Evolutionary conservation across 2,797 vertebrate genomes (phyloP).

Genomic region (Apogon talboti): DNA sequence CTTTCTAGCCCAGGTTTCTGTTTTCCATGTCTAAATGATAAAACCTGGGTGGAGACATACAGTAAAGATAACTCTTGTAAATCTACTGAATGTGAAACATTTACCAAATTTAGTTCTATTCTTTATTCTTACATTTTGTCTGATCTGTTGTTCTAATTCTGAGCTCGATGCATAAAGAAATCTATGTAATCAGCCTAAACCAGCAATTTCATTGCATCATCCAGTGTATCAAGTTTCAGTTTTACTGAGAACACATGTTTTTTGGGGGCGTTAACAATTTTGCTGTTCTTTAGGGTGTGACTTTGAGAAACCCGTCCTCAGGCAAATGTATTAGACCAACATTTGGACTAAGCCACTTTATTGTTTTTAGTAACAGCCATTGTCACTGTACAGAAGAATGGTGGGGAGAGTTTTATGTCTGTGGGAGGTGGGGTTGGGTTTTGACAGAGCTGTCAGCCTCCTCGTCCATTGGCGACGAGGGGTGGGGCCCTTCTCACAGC

Average conservation of each 20-base stretch:
- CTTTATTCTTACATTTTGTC: slow-evolving; percentile 13
- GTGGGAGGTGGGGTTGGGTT: slow-evolving; percentile 40
- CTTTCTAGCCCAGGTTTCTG: background rate
- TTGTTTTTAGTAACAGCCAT: slow-evolving; percentile 8
- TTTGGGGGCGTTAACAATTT: slow-evolving; percentile 54
- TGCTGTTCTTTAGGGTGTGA: slow-evolving; percentile 57
- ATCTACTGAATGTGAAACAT: too few species aligned
- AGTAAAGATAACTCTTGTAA: background rate
- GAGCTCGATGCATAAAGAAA: slow-evolving; percentile 21
- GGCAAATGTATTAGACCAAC: slow-evolving; percentile 12
- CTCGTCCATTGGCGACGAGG: slow-evolving; percentile 56
- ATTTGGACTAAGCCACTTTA: slow-evolving; percentile 20
- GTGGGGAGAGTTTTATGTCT: slow-evolving; percentile 30
- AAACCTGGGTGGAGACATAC: background rate
- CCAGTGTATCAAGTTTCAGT: slow-evolving; percentile 30
- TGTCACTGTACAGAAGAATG: slow-evolving; percentile 33
- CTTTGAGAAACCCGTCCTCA: slow-evolving; percentile 47
- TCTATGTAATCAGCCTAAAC: slow-evolving; percentile 32
- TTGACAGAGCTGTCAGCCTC: slow-evolving; percentile 66
- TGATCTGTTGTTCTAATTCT: slow-evolving; percentile 67
- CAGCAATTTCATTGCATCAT: slow-evolving; percentile 38
- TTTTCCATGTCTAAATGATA: background rate
- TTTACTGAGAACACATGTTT: slow-evolving; percentile 37
- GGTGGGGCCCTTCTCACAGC: slow-evolving; percentile 80
- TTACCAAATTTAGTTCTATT: slow-evolving; percentile 4